Conservation (phyloP, 2,113 vertebrate species). For the Engraulis encrasicolus region DNA sequence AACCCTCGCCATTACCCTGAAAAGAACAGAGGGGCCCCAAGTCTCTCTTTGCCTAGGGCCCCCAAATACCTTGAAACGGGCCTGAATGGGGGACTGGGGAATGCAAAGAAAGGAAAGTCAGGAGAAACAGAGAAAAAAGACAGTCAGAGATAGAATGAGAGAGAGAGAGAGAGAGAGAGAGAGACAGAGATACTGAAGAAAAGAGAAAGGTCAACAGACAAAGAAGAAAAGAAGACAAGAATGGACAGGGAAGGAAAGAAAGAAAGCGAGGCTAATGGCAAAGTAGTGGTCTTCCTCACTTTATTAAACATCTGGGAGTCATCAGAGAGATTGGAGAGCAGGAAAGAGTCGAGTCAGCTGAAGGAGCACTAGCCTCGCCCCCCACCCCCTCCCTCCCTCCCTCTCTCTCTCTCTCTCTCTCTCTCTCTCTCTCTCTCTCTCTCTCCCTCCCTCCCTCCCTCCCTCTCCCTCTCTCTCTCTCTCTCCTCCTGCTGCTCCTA, state of each 20-base stretch:
- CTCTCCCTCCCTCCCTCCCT: no score
- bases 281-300: constrained; percentile 39
- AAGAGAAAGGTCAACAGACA: neutral
- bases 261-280: neutral
- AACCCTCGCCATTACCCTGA: neutral
- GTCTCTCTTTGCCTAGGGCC: no score
- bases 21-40: neutral
- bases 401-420: no score
- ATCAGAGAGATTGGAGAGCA: constrained; percentile 65
- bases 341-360: constrained; percentile 71
- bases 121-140: neutral
- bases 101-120: neutral
- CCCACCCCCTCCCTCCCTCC: no score
- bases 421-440: no score
- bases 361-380: constrained; percentile 59
- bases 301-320: constrained; percentile 74
- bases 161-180: neutral
- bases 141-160: no score
- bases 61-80: no score
- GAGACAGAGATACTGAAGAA: neutral
- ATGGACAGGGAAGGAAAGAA: neutral
- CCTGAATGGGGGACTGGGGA: constrained; percentile 24
- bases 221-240: neutral
- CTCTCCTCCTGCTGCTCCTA: constrained; percentile 18
- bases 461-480: no score